phyloP scores from a whole-genome alignment of 2,797 vertebrate species.

The Dromococcyx pavoninus region DNA sequence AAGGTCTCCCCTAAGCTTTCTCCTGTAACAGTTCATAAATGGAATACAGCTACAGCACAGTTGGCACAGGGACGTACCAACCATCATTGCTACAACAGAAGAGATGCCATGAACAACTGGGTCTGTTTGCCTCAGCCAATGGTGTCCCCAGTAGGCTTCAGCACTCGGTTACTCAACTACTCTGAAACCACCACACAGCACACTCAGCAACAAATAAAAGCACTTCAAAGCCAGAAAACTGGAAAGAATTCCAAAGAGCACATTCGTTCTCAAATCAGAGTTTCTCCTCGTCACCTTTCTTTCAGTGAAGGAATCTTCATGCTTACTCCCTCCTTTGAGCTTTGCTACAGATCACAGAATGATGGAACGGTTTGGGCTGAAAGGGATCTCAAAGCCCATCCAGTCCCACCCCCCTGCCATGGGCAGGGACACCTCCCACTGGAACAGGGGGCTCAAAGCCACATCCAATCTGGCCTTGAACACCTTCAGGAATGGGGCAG shows the following conservation, averaged over 20 bases:
- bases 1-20: no score
- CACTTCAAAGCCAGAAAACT: neutral
- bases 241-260: neutral
- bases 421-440: no score
- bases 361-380: no score
- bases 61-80: neutral
- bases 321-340: neutral
- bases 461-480: no score
- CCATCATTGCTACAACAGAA: neutral
- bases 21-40: neutral
- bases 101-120: accelerated
- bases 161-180: neutral
- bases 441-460: no score
- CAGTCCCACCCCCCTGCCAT: no score
- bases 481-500: no score
- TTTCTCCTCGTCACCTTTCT: neutral
- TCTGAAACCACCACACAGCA: neutral
- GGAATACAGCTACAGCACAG: neutral
- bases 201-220: neutral
- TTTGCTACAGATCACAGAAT: neutral
- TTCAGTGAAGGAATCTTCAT: neutral
- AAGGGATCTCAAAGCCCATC: no score
- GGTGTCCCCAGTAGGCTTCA: accelerated
- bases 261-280: neutral
- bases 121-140: neutral